Evolutionary conservation across 2,888 invertebrate species (phyloP).

Genomic region (Anaspis maculata): DNA sequence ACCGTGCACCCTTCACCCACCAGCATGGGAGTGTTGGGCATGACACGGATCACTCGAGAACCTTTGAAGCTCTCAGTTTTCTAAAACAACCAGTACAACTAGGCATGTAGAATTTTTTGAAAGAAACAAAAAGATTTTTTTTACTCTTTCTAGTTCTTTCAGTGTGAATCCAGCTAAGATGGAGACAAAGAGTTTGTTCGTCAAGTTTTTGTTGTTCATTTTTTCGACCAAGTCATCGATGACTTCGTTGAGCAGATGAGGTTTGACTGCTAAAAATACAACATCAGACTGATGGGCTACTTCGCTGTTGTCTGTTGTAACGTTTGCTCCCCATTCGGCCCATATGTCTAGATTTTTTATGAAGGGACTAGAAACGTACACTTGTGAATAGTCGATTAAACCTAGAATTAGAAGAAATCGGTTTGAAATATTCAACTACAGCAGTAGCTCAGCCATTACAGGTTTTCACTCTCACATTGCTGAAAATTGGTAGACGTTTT

Average conservation of each 20-base stretch:
- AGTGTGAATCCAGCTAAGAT: constrained; percentile 73
- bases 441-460: too few species aligned
- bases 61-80: constrained; percentile 22
- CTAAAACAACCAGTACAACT: constrained; percentile 6
- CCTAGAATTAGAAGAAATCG: too few species aligned
- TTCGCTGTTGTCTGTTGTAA: constrained; percentile 57
- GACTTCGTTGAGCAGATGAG: constrained; percentile 60
- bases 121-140: too few species aligned
- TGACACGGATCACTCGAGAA: constrained; percentile 57
- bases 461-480: too few species aligned
- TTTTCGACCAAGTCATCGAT: constrained; percentile 38
- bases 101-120: too few species aligned
- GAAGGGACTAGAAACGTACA: constrained; percentile 68
- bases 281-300: constrained; percentile 59
- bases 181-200: constrained; percentile 64
- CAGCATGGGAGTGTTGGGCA: constrained; percentile 84
- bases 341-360: constrained; percentile 57
- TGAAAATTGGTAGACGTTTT: too few species aligned
- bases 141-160: constrained; percentile 53
- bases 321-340: constrained; percentile 53
- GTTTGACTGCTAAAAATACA: constrained; percentile 83
- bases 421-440: too few species aligned
- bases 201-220: constrained; percentile 26
- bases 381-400: constrained; percentile 52
- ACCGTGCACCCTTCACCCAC: constrained; percentile 64